Evolutionary conservation across 2,113 vertebrate genomes (phyloP).

Genomic region (Stegostoma tigrinum): DNA sequence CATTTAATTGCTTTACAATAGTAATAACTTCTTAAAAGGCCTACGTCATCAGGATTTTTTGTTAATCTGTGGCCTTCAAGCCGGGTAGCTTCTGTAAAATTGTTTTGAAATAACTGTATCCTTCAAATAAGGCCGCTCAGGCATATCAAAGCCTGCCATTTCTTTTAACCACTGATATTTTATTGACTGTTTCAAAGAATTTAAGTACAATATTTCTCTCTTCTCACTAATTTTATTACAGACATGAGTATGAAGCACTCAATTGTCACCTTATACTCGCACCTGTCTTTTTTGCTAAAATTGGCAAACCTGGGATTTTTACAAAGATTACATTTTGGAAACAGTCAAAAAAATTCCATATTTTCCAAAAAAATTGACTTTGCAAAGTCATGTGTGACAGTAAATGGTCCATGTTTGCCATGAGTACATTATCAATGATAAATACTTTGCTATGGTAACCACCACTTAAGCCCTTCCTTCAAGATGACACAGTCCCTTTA

Average conservation of each 20-base stretch:
- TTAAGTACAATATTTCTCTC: background rate
- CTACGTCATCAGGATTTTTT: conserved; percentile 25
- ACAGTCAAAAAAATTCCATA: background rate
- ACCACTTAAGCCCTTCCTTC: background rate
- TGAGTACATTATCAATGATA: background rate
- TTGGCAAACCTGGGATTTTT: background rate
- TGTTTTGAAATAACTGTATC: background rate
- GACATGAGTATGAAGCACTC: background rate
- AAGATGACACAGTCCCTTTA: conserved; percentile 31
- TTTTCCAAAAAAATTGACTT: background rate
- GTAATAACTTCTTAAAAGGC: conserved; percentile 19
- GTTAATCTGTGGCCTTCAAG: background rate
- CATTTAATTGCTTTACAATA: conserved; percentile 34
- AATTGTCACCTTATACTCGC: background rate
- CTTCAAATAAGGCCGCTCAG: no score
- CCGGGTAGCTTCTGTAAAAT: background rate
- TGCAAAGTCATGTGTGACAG: background rate
- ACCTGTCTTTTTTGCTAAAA: background rate
- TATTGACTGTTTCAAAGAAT: background rate
- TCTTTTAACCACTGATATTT: background rate
- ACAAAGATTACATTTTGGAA: background rate
- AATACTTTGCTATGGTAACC: background rate
- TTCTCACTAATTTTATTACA: background rate
- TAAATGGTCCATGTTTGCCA: background rate
- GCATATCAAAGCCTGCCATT: background rate